phyloP scores from a whole-genome alignment of 37 sponge, comb jelly and placozoan genomes.

The Ephydatia muelleri region DNA sequence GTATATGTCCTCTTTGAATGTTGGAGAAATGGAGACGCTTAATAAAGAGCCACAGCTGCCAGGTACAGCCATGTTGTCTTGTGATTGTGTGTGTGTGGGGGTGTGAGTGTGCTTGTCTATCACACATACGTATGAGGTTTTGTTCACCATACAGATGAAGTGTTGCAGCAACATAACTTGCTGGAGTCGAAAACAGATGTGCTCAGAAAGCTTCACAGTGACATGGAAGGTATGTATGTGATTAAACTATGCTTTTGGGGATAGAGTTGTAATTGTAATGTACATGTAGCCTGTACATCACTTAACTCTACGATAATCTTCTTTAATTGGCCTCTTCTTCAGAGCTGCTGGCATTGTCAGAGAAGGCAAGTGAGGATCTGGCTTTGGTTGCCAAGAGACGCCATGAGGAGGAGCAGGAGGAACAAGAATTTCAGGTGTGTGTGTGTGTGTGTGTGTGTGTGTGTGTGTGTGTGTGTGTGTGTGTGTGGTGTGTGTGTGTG shows the following conservation, averaged over 20 bases:
- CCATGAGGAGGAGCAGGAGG: slow-evolving; percentile 49
- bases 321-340: neutral
- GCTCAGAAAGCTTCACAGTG: slow-evolving; percentile 31
- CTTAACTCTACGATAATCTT: neutral
- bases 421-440: slow-evolving; percentile 47
- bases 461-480: no score
- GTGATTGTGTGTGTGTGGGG: neutral
- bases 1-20: slow-evolving; percentile 67
- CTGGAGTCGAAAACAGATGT: slow-evolving; percentile 33
- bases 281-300: no score
- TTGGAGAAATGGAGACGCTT: slow-evolving; percentile 61
- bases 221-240: slow-evolving; percentile 47
- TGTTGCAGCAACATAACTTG: slow-evolving; percentile 35
- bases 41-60: slow-evolving; percentile 45
- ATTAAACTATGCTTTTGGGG: no score
- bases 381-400: neutral
- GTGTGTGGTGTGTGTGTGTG: no score
- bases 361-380: slow-evolving; percentile 26
- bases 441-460: neutral
- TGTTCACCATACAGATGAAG: slow-evolving; percentile 19
- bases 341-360: slow-evolving; percentile 51
- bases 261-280: no score
- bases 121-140: neutral
- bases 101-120: neutral
- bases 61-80: slow-evolving; percentile 9